A percentile compares a stretch with the other conserved stretches of the same genome.
Conservation (phyloP, 2,113 vertebrate species). For the Varanus salvator region DNA sequence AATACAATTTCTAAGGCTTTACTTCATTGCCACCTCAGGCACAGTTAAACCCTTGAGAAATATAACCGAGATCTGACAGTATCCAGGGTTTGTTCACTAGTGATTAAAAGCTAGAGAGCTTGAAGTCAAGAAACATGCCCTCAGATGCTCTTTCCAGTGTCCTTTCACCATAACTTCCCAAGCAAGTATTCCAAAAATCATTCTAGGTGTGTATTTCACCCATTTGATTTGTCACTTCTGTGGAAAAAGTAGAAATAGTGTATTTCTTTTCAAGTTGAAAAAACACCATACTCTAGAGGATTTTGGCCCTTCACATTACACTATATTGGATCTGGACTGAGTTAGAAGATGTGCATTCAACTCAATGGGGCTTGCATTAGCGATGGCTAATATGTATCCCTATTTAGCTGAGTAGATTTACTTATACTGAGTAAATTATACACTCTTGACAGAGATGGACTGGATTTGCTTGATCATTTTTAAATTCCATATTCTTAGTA, state of each 20-base stretch:
- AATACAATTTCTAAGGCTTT: conserved; percentile 47
- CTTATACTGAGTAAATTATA: background rate
- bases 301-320: background rate
- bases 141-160: conserved; percentile 23
- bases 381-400: background rate
- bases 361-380: too few relatives aligned
- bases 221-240: conserved; percentile 30
- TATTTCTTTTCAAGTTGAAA: background rate
- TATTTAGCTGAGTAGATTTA: background rate
- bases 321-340: background rate
- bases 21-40: conserved; percentile 45
- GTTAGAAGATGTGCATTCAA: background rate
- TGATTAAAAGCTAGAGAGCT: conserved; percentile 63
- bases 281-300: background rate
- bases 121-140: conserved; percentile 21
- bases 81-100: conserved; percentile 47
- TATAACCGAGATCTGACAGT: conserved; percentile 37
- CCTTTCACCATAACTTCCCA: background rate
- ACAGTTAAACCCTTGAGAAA: conserved; percentile 44
- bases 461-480: too few relatives aligned
- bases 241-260: background rate
- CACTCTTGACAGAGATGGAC: too few relatives aligned
- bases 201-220: conserved; percentile 36
- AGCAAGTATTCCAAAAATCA: conserved; percentile 23
- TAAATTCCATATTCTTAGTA: background rate